phyloP scores from a whole-genome alignment of 1,140 invertebrate species.

The Drosophila nannoptera region DNA sequence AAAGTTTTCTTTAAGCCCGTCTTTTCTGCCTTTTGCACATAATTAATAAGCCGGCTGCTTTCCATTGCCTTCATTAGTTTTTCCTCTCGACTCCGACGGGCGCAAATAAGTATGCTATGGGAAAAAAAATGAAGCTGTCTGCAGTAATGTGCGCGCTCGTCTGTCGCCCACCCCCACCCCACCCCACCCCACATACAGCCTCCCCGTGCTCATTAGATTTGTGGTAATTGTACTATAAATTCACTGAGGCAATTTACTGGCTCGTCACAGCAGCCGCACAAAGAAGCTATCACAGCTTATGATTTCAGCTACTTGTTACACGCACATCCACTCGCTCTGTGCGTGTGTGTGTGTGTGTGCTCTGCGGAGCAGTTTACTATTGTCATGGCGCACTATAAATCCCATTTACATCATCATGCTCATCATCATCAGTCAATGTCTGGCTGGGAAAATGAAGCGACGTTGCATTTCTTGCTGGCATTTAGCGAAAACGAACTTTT shows the following conservation, averaged over 20 bases:
- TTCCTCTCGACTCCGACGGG: background rate
- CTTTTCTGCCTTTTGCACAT: background rate
- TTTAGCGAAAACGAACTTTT: conserved; percentile 73
- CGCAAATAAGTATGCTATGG: conserved; percentile 32
- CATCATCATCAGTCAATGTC: conserved; percentile 77
- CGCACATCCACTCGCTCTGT: conserved; percentile 7
- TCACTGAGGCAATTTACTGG: conserved; percentile 68
- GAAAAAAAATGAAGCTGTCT: conserved; percentile 19
- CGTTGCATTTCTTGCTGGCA: conserved; percentile 76
- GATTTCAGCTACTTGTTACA: conserved; percentile 62
- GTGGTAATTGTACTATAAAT: conserved; percentile 73
- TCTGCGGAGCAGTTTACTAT: conserved; percentile 68
- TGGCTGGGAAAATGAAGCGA: conserved; percentile 64
- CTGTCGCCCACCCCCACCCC: background rate
- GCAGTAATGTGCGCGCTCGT: background rate
- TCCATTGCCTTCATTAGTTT: conserved; percentile 4
- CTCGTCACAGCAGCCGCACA: conserved; percentile 52
- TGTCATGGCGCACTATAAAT: conserved; percentile 74
- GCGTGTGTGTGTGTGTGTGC: conserved; percentile 14
- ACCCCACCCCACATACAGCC: background rate
- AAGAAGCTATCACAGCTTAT: conserved; percentile 67
- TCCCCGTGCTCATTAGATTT: conserved; percentile 58
- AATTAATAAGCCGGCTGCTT: conserved; percentile 6
- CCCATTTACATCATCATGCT: conserved; percentile 77
- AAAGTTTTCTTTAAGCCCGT: background rate